Evolutionary conservation across 2,888 invertebrate species (phyloP), one percentile per base, ranked within the genome.

Genomic region (Drosophila anceps): DNA sequence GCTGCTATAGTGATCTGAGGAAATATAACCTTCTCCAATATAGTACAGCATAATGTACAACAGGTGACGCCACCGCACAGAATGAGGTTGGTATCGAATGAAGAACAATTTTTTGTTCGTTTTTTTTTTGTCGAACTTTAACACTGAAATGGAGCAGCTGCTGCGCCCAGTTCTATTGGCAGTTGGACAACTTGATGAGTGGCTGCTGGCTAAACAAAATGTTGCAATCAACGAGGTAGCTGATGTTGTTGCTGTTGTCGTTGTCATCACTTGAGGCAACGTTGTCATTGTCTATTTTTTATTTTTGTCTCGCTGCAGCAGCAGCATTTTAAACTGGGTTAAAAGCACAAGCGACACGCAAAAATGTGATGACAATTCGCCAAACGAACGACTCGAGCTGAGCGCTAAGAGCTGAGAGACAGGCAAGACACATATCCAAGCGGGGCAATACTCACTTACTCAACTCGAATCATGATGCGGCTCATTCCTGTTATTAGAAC

Each of bases 351-450:
- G 58, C 77, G 71, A 57, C 79, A 75, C 78, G 78, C 79, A 75
- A 75, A 79, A 75, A 72, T 80, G 69, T 81, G 75, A 79, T 81
- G 75, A 81, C 81, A 81, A 76, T 70, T 80, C 71, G 76, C 80
- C 67, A 72, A 73, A 67, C 76, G 53, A 51, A 44, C 59, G 65
- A 65, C 64, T 41, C 51, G 65, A 54, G 64, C 63, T 48, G 65
- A 54, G 64, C 63, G 48, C 44, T 57, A n/a, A 20, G 55, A 50
- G 54, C 61, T 50, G 55, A 24, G 61, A 60, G 44, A 41, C 46
- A 29, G 31, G 31, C 24, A 41, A 76, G 69, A 73, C 33, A 54
- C 80, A 79, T 73, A 76, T 37, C 53, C 41, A 59, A 43, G 51
- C 48, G 39, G 37, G 46, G 43, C 48, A 15, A 33, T 54, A 58